Base-by-base conservation (phyloP, 1,140 invertebrate genomes). In the Amphibalanus amphitrite region DNA sequence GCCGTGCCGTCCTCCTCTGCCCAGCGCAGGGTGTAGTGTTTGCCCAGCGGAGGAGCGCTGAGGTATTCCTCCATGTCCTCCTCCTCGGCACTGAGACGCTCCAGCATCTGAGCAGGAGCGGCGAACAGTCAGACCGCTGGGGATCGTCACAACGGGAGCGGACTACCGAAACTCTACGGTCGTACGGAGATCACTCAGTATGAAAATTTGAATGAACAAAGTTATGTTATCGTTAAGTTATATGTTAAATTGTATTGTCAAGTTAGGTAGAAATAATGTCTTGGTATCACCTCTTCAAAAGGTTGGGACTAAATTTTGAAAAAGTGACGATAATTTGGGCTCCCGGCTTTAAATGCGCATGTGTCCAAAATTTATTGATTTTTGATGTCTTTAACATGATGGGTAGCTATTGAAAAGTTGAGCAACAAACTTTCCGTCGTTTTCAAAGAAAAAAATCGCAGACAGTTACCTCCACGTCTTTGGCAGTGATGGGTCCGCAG, bases 1-100 rank as follows among this genome's bases (percentile, higher is more conserved):
- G 3, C 64, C 38, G 6, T 6, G 6, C 38, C 38, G 77, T 95
- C 91, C 78, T 93, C 91, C 76, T 93, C 87, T 0, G 90, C 89
- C 94, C 93, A 97, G 40, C 88, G 84, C 70, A 88, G 83, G 13
- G 90, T 88, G 76, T 95, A 97, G 80, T 97, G 93, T 76, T 89
- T 87, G 1, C 94, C 95, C 6, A 97, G 79, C 3, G 89, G 84
- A 23, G 94, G 93, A 69, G 96, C 88, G 75, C 85, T 87, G 74
- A 85, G 85, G 72, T 83, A 87, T 28, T 86, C 85, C 77, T 65
- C 80, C 76, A 75, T 84, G 73, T 89, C 92, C 77, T 87, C 88
- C 74, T 89, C 88, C 4, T 84, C 84, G 15, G 82, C 83, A 20
- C 93, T 83, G 26, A 94, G 79, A 73, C 90, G 89, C 79, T 94